Percentiles rank a stretch among this genome's conserved stretches.
Conservation (phyloP, 2,888 invertebrate genomes). For the Ditula angustiorana region DNA sequence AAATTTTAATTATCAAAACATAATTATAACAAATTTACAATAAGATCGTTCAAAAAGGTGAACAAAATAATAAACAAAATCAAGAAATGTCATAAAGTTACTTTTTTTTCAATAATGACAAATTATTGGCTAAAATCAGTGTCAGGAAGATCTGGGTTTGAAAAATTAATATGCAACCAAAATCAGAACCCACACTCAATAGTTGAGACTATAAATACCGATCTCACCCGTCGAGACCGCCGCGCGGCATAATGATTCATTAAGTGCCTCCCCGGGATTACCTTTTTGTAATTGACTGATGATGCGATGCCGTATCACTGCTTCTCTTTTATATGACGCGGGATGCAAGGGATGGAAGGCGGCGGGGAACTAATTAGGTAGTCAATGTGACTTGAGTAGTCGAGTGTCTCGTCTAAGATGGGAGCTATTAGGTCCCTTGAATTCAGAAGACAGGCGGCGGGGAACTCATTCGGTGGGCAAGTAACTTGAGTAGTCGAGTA, state of each 20-base stretch:
- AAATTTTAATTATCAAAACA: too few relatives aligned
- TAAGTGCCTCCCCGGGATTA: slow-evolving; percentile 84
- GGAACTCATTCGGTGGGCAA: neutral
- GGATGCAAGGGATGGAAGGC: slow-evolving; percentile 2
- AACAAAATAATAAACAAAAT: too few relatives aligned
- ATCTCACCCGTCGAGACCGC: slow-evolving; percentile 66
- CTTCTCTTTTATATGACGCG: slow-evolving; percentile 67
- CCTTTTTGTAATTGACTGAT: slow-evolving; percentile 85
- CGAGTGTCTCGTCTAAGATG: neutral
- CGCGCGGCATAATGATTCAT: slow-evolving; percentile 81
- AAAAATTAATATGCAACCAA: neutral
- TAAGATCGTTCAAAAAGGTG: too few relatives aligned
- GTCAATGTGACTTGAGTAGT: neutral
- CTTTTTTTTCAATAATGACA: too few relatives aligned
- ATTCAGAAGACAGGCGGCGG: slow-evolving; percentile 18
- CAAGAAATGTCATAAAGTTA: too few relatives aligned
- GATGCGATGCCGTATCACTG: slow-evolving; percentile 80
- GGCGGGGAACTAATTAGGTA: slow-evolving; percentile 8
- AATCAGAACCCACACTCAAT: neutral
- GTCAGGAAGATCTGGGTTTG: too few relatives aligned
- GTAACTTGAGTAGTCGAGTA: neutral
- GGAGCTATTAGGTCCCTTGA: neutral
- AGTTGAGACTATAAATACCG: slow-evolving; percentile 69
- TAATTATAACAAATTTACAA: too few relatives aligned
- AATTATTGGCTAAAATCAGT: too few relatives aligned